phyloP scores from a whole-genome alignment of 1,140 invertebrate genomes.

The Chironomus tepperi region DNA sequence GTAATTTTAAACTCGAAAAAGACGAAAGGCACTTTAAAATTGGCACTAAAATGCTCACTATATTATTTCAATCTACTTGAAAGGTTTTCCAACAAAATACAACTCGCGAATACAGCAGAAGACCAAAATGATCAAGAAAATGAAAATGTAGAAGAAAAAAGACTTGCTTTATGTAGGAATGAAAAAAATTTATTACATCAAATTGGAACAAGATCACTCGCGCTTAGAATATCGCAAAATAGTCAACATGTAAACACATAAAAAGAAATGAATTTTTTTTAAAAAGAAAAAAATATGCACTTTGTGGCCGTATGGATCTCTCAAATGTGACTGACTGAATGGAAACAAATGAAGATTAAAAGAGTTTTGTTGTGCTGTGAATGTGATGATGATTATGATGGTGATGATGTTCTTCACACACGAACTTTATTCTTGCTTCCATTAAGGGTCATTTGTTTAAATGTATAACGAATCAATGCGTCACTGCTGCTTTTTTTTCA shows the following conservation, averaged over 20 bases:
- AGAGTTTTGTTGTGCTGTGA: no score
- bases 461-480: neutral
- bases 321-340: neutral
- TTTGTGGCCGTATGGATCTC: neutral
- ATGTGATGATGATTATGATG: no score
- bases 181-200: neutral
- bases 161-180: neutral
- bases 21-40: neutral
- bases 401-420: neutral
- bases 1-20: no score
- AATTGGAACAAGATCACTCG: slow-evolving; percentile 7
- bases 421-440: neutral
- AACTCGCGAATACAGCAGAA: neutral
- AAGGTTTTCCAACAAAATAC: neutral
- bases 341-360: neutral
- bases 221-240: neutral
- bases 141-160: neutral
- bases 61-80: no score
- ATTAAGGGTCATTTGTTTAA: neutral
- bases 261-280: neutral
- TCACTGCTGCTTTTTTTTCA: no score
- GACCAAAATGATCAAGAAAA: neutral
- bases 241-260: neutral
- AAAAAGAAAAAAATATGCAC: neutral
- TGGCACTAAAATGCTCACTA: neutral